These are phyloP conservation scores for Drosophila bunnanda DNA, from an alignment of 2,888 invertebrate genomes.

Conservation along the genomic window DNA sequence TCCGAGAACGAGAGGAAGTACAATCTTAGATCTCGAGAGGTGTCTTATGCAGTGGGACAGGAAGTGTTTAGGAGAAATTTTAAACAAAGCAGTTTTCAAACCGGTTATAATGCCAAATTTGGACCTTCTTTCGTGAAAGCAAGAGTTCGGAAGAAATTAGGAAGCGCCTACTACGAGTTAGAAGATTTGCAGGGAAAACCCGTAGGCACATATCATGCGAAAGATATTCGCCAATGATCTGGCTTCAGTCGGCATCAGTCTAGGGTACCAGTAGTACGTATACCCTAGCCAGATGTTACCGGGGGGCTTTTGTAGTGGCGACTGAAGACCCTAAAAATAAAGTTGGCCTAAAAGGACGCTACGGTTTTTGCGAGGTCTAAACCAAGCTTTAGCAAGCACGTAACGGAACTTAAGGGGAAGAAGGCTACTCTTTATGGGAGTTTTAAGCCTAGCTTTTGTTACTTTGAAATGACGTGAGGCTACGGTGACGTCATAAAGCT, in stretches of 20 bases:
- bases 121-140: background rate
- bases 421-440: no score
- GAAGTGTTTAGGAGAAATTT: background rate
- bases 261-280: background rate
- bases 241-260: background rate
- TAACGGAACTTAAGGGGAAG: no score
- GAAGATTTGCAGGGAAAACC: background rate
- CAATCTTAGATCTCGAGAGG: background rate
- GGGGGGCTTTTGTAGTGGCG: background rate
- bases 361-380: no score
- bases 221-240: background rate
- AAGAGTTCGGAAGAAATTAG: background rate
- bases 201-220: background rate
- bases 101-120: background rate
- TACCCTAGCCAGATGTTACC: background rate
- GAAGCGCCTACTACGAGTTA: background rate
- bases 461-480: no score
- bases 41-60: background rate
- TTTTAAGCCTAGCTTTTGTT: no score
- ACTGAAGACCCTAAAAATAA: background rate
- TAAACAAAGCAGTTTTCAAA: background rate
- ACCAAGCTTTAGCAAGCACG: no score
- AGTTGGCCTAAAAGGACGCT: no score
- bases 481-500: no score
- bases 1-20: background rate